phyloP scores from a whole-genome alignment of 2,797 vertebrate species.

The Premnoplex brunnescens region DNA sequence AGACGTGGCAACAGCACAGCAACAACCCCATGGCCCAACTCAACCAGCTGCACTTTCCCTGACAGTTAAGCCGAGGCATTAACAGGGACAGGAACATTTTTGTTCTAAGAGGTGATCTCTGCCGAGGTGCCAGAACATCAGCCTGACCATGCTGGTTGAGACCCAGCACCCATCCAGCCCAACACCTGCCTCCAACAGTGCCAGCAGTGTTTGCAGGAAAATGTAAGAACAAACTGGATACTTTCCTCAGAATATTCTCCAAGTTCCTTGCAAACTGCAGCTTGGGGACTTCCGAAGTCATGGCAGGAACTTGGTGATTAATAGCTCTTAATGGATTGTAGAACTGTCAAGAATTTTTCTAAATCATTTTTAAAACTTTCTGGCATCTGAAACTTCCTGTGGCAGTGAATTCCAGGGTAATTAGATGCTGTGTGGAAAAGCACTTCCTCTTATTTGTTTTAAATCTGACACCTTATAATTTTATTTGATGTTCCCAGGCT shows the following conservation, averaged over 20 bases:
- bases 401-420: not conserved
- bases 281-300: not conserved
- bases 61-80: not conserved
- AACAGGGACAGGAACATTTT: not conserved
- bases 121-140: not conserved
- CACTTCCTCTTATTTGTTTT: conserved; percentile 14
- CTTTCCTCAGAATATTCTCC: not conserved
- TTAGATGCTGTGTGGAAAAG: not conserved
- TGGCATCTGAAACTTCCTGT: not conserved
- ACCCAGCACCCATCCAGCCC: not conserved
- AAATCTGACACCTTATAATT: not conserved
- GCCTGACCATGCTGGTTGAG: not conserved
- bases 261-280: not conserved
- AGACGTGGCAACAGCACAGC: not conserved
- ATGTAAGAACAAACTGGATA: not conserved
- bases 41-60: not conserved
- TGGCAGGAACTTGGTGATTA: not conserved
- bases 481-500: not conserved
- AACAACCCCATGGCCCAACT: not conserved
- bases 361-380: not conserved
- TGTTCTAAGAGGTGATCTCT: not conserved
- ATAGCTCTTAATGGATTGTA: not conserved
- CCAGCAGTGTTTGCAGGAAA: not conserved
- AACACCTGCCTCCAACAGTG: not conserved
- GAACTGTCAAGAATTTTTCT: not conserved